Evolutionary conservation across 2,797 vertebrate species (phyloP), one percentile per base, ranked within the genome.

Genomic region (Acipenser transmontanus): DNA sequence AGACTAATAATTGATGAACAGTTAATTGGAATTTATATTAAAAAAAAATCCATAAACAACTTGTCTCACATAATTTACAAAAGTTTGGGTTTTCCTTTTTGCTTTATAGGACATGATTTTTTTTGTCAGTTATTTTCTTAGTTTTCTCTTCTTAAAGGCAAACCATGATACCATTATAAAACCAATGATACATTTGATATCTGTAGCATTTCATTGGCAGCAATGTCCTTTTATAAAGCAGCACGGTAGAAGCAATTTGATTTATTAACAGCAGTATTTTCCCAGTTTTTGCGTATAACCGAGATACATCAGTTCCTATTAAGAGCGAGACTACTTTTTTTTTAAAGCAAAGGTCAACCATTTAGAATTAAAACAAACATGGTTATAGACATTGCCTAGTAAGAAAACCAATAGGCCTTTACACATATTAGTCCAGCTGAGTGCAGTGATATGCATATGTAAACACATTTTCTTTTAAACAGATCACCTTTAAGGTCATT

Each of bases 41-140:
- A 3, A 34, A 91, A 90, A 79, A 79, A 91, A 93, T 91, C 90
- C 92, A 94, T 92, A 93, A 94, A 95, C 91, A 95, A 95, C 92
- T 94, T 89, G 93, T 93, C 88, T 96, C 93, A 93, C 92, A 95
- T 93, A 92, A 95, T 96, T 98, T 97, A 98, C 95, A 95, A 98
- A 96, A 90, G 92, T 91, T 91, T 91, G 88, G 88, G 88, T 88
- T 90, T 92, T 93, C 89, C 91, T 94, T 34, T 34, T 93, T 93
- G 92, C 91, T 91, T 81, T 75, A 85, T 82, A 85, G 83, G 91
- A 92, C 88, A 88, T 88, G 86, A 89, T 89, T 89, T 87, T 82
- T 82, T 81, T 90, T 84, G 88, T 85, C 81, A 65, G 78, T 87
- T 76, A 68, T 82, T 70, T 68, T 69, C 74, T 57, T 70, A 73